Evolutionary conservation across 2,797 vertebrate species (phyloP).

Genomic region (Thripadectes ignobilis): DNA sequence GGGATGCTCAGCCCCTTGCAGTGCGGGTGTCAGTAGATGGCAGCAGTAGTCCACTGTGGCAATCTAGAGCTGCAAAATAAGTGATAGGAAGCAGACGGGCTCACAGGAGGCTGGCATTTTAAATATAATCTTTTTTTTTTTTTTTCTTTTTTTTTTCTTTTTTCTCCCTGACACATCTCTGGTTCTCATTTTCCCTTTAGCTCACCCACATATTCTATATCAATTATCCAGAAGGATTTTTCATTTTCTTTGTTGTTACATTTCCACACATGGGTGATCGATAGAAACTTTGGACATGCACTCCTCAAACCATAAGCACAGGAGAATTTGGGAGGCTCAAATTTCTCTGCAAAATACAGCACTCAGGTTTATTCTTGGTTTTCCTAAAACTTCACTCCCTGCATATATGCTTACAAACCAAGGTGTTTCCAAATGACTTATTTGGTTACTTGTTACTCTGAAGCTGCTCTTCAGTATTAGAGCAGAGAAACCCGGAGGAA

Average conservation of each 20-base stretch:
- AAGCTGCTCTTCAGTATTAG: not conserved
- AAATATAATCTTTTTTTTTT: not conserved
- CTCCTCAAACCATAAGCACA: not conserved
- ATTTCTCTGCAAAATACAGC: conserved; percentile 16
- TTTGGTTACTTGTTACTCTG: not conserved
- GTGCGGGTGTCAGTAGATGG: conserved; percentile 67
- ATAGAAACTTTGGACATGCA: not conserved
- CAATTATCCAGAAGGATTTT: conserved; percentile 59
- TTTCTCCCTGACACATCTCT: not conserved
- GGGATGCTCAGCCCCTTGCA: not conserved
- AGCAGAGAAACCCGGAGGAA: not conserved
- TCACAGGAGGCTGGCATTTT: conserved; percentile 31
- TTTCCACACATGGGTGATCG: not conserved
- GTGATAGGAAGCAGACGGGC: not conserved
- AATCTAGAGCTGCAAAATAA: not conserved
- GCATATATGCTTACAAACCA: not conserved
- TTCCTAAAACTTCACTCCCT: conserved; percentile 19
- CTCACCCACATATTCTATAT: conserved; percentile 50
- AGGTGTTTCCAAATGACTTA: conserved; percentile 12
- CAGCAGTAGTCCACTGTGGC: conserved; percentile 59
- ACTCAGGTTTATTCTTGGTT: conserved; percentile 19
- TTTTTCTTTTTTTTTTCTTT: not conserved
- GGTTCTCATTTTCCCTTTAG: conserved; percentile 42
- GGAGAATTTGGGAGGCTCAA: not conserved
- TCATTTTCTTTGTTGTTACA: conserved; percentile 52